These are phyloP conservation scores for Melinaea marsaeus DNA, from an alignment of 2,888 invertebrate genomes.

Conservation along the genomic window DNA sequence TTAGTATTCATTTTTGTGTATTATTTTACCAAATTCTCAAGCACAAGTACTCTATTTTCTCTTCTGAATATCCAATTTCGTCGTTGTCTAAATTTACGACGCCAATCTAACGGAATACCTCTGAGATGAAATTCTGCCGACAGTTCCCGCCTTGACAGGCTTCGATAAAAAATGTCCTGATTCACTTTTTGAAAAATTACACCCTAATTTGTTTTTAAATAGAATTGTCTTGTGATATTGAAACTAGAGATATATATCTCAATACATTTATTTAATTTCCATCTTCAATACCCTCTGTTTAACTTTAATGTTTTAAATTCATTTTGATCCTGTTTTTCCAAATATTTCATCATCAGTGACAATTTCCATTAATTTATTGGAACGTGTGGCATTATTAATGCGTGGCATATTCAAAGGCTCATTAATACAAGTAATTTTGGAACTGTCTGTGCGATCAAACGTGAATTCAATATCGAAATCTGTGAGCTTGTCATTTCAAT, in stretches of 20 bases:
- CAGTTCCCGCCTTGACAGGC: conserved; percentile 27
- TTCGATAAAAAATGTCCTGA: conserved; percentile 24
- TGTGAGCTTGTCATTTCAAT: conserved; percentile 17
- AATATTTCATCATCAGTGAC: neutral
- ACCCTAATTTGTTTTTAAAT: conserved; percentile 10
- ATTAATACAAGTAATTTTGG: conserved; percentile 28
- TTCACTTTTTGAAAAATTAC: conserved; percentile 16
- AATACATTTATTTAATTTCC: neutral
- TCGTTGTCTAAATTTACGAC: conserved; percentile 50
- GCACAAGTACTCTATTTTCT: conserved; percentile 1
- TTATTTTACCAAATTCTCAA: neutral
- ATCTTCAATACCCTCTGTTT: neutral
- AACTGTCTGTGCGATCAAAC: conserved; percentile 20
- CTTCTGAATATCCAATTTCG: conserved; percentile 42
- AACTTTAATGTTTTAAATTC: too few species aligned
- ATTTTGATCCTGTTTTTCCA: too few species aligned
- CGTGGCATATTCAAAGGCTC: conserved; percentile 20
- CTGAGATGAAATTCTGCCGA: conserved; percentile 38
- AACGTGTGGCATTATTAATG: conserved; percentile 21
- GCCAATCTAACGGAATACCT: conserved; percentile 48
- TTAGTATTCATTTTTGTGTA: neutral
- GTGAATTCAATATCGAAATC: conserved; percentile 22
- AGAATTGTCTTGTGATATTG: neutral
- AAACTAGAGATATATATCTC: neutral
- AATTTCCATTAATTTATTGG: conserved; percentile 17